These are phyloP conservation scores for Brachypalpus laphriformis DNA, from an alignment of 2,888 invertebrate genomes.

Conservation along the genomic window DNA sequence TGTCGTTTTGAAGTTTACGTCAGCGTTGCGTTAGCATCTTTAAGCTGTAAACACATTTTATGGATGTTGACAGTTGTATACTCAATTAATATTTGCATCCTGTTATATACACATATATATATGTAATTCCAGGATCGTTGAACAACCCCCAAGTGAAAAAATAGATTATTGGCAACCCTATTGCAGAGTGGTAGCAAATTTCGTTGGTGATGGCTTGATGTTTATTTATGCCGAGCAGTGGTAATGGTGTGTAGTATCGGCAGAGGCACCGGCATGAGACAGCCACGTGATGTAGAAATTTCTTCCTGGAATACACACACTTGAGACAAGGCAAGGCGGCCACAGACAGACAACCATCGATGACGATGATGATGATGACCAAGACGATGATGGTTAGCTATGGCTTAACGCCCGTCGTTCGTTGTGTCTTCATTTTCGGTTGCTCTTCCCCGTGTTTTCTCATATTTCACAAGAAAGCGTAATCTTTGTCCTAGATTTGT, in stretches of 20 bases:
- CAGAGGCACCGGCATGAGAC: conserved; percentile 26
- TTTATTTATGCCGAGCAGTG: not conserved
- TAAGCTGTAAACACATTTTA: not conserved
- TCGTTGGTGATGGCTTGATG: not conserved
- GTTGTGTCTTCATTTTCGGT: not conserved
- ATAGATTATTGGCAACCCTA: conserved; percentile 13
- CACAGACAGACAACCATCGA: not conserved
- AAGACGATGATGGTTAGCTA: not conserved
- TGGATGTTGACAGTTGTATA: not conserved
- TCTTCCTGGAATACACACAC: conserved; percentile 50
- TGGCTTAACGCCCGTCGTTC: not conserved
- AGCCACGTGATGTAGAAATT: conserved; percentile 53
- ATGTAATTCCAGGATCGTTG: not conserved
- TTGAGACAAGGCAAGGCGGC: not conserved
- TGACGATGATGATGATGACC: not conserved
- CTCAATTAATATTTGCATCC: not conserved
- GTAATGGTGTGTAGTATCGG: conserved; percentile 11
- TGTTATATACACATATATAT: too few species aligned
- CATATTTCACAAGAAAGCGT: conserved; percentile 36
- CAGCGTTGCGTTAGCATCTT: not conserved
- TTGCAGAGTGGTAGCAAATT: not conserved
- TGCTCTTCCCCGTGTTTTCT: not conserved
- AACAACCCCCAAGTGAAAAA: not conserved
- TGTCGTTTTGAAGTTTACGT: conserved; percentile 11
- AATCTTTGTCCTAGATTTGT: conserved; percentile 32